phyloP scores from a whole-genome alignment of 2,888 invertebrate species.

The Melanotus villosus region DNA sequence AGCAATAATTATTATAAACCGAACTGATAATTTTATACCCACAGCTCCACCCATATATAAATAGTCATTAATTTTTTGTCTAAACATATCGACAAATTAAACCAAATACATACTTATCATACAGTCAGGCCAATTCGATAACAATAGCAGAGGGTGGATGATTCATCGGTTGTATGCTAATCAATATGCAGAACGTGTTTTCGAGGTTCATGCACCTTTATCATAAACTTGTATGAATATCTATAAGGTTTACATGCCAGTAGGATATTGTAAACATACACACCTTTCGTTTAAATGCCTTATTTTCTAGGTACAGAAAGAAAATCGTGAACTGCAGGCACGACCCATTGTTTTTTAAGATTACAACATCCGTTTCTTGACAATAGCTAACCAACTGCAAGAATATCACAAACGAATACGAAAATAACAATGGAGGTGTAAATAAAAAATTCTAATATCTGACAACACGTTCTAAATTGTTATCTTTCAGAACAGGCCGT shows the following conservation, averaged over 20 bases:
- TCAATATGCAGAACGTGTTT: conserved; percentile 9
- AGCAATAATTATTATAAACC: too few relatives aligned
- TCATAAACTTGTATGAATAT: background rate
- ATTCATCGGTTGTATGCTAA: background rate
- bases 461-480: background rate
- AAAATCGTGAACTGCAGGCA: background rate
- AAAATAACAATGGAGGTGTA: conserved; percentile 6
- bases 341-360: conserved; percentile 23
- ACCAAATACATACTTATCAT: too few relatives aligned
- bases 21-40: too few relatives aligned
- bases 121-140: background rate
- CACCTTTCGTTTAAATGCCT: background rate
- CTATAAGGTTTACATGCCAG: background rate
- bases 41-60: too few relatives aligned
- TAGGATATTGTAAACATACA: background rate
- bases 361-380: conserved; percentile 35
- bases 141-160: conserved; percentile 2
- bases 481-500: too few relatives aligned
- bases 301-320: background rate
- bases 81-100: too few relatives aligned
- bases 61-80: too few relatives aligned
- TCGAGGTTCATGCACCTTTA: conserved; percentile 11
- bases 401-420: background rate
- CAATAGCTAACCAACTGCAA: conserved; percentile 8
- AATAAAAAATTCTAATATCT: background rate